Percentiles rank a stretch among this genome's conserved stretches.
Evolutionary conservation across 2,888 invertebrate genomes (phyloP).

Genomic region (Oligia fasciuncula): DNA sequence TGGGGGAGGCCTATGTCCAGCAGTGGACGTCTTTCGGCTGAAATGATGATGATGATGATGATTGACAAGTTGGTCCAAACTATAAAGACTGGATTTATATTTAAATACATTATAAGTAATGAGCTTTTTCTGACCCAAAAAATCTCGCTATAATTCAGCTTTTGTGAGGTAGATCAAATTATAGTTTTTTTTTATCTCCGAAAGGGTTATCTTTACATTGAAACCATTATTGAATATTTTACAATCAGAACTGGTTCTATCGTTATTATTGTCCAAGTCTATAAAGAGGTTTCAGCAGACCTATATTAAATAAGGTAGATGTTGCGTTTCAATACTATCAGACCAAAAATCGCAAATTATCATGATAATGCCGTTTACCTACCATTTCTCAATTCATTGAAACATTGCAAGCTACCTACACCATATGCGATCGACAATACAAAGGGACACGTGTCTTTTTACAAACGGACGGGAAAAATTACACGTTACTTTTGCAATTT

Average conservation of each 20-base stretch:
- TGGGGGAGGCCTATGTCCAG: too few relatives aligned
- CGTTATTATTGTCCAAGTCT: background rate
- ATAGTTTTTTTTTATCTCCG: too few relatives aligned
- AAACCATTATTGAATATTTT: background rate
- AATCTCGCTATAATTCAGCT: background rate
- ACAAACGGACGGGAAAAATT: background rate
- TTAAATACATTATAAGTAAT: background rate
- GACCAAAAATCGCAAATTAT: background rate
- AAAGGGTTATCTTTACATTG: background rate
- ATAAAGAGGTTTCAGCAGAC: too few relatives aligned
- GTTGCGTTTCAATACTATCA: background rate
- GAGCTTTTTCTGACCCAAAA: background rate
- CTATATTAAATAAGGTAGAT: background rate
- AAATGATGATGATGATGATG: too few relatives aligned
- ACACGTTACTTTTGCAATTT: background rate
- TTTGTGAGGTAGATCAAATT: background rate
- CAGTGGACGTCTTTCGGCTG: too few relatives aligned
- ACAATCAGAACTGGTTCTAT: background rate
- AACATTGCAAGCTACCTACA: background rate
- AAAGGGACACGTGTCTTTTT: constrained; percentile 2
- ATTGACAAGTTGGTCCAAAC: background rate
- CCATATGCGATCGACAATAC: background rate
- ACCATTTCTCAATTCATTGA: background rate
- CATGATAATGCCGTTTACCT: background rate
- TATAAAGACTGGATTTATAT: background rate